Evolutionary conservation across 2,113 vertebrate genomes (phyloP), one percentile per base, ranked within the genome.

Genomic region (Petaurus breviceps): DNA sequence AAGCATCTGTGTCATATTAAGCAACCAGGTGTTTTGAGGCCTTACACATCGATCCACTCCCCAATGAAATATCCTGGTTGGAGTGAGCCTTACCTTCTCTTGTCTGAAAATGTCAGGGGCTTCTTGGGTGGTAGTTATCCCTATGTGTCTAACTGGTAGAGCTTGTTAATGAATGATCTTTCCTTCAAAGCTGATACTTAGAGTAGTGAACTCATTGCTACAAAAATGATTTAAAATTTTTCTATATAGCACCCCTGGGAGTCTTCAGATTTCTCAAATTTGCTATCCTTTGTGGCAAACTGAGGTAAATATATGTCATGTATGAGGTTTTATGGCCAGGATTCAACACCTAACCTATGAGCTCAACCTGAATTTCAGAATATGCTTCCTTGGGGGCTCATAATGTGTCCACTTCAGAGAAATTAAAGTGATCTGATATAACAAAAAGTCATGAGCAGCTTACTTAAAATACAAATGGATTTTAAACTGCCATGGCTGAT

Each of bases 361-460:
- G 94, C 93, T 97, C 97, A 95, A 93, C 92, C 96, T 98, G 94
- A 95, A 97, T 97, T 92, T 97, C 57, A 97, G 94, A 96, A 96
- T 97, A 95, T 94, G 54, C 95, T 98, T 98, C 96, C 95, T 95
- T 94, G 28, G 96, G 96, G 96, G 23, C 19, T 98, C 97, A 94
- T 96, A 97, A 93, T 96, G 95, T 97, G 97, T 96, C 95, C 54
- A 31, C 96, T 97, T 92, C 92, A 97, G 94, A 97, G 94, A 97
- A 95, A 97, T 31, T 94, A 97, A 96, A 92, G 89, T 96, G 95
- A 97, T 94, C 92, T 97, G 92, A 97, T 93, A 97, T 77, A 97
- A 91, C 92, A 97, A 98, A 93, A 84, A 43, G 95, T 96, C 92
- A 95, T 97, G 95, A 97, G 95, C 57, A 97, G 95, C 55, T 96